Percentiles rank a stretch among this genome's conserved stretches.
These are phyloP conservation scores for Danio albolineatus DNA, from an alignment of 2,797 vertebrate species.

Conservation along the genomic window DNA sequence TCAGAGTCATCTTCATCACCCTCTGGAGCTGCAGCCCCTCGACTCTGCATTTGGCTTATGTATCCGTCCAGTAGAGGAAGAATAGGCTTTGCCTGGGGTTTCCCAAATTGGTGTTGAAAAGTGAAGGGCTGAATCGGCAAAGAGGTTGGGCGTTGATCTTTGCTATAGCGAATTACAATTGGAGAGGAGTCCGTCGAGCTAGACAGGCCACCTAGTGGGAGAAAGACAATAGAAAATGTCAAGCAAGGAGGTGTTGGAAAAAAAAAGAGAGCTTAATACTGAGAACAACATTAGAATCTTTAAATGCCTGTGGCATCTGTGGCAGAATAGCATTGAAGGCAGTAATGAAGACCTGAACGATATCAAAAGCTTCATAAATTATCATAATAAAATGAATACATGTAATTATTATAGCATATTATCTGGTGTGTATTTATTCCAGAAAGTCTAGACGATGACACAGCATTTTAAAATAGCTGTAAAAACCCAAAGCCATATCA, in stretches of 20 bases:
- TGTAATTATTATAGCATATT: background rate
- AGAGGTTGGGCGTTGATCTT: constrained; percentile 94
- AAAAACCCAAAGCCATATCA: background rate
- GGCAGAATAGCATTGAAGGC: background rate
- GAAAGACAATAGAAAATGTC: background rate
- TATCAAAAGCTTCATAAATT: constrained; percentile 1
- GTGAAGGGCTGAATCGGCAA: constrained; percentile 98
- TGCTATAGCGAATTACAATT: constrained; percentile 90
- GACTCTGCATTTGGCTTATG: constrained; percentile 85
- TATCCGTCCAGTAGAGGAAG: constrained; percentile 87
- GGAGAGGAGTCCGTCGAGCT: constrained; percentile 80
- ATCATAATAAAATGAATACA: background rate
- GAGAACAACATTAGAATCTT: background rate
- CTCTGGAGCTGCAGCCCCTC: constrained; percentile 64
- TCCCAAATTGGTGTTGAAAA: constrained; percentile 94
- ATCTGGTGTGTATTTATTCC: background rate
- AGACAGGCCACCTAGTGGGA: constrained; percentile 70
- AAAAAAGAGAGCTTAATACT: constrained; percentile 1
- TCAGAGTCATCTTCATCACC: constrained; percentile 63
- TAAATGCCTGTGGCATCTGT: background rate
- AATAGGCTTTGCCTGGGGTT: constrained; percentile 81
- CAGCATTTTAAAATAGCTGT: constrained; percentile 36
- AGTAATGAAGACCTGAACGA: background rate
- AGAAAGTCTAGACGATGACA: constrained; percentile 32
- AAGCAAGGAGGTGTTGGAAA: background rate